A percentile compares a stretch with the other conserved stretches of the same genome.
These are phyloP conservation scores for Notamacropus eugenii DNA, from an alignment of 2,797 vertebrate species.

Conservation along the genomic window DNA sequence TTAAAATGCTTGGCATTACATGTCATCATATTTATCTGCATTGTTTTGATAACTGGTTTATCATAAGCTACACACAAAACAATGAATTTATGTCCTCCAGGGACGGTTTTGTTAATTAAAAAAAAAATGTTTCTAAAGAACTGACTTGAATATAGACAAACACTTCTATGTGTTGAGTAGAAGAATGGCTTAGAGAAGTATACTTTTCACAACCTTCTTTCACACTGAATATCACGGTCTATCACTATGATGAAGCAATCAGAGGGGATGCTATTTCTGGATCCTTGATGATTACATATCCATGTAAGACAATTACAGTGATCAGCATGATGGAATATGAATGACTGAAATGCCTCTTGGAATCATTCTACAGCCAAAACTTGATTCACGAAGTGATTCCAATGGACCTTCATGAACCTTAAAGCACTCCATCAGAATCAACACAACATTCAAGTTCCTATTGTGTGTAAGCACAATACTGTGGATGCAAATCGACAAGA, in stretches of 20 bases:
- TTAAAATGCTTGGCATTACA: constrained; percentile 34
- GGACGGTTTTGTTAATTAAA: constrained; percentile 12
- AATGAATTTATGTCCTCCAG: constrained; percentile 16
- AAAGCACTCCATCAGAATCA: neutral
- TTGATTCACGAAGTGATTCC: neutral
- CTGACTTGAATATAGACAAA: neutral
- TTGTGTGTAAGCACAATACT: neutral
- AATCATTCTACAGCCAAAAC: neutral
- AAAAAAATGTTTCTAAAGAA: constrained; percentile 25
- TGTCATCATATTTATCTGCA: neutral
- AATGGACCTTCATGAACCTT: neutral
- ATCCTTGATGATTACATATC: neutral
- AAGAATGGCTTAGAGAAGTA: constrained; percentile 1
- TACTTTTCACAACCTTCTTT: constrained; percentile 23
- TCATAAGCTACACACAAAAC: constrained; percentile 29
- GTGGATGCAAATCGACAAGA: neutral
- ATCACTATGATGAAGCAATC: neutral
- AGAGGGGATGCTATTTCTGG: neutral
- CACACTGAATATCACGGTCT: constrained; percentile 3
- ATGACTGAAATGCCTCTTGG: neutral
- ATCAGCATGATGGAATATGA: neutral
- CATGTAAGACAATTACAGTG: neutral
- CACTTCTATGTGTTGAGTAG: constrained; percentile 7
- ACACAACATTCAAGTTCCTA: neutral
- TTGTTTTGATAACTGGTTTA: constrained; percentile 22